These are phyloP conservation scores for Gyrodactylus salaris DNA, from an alignment of 1,140 invertebrate genomes.

Conservation along the genomic window DNA sequence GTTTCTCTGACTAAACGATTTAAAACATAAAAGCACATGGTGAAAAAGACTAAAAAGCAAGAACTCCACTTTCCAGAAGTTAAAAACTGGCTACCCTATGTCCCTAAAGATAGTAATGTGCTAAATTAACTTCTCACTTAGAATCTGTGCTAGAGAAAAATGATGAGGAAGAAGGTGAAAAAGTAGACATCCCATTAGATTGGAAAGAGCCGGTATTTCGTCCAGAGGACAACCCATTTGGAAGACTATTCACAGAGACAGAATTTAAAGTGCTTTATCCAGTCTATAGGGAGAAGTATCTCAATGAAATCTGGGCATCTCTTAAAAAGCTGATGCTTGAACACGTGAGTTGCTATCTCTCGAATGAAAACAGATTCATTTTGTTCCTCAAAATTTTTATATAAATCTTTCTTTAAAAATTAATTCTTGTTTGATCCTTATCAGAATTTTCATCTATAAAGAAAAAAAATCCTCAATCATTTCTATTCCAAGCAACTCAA, in stretches of 20 bases:
- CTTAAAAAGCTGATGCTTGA: conserved; percentile 41
- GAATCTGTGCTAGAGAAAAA: not conserved
- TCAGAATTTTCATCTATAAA: no score
- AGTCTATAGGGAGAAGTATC: conserved; percentile 75
- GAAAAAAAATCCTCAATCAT: no score
- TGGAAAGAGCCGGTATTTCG: conserved; percentile 56
- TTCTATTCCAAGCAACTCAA: conserved; percentile 47
- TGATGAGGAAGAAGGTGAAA: not conserved
- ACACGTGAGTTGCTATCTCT: conserved; percentile 18
- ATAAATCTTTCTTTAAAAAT: no score
- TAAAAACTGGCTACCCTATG: not conserved
- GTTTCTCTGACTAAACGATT: no score
- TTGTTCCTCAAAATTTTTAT: not conserved
- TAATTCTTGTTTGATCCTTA: no score
- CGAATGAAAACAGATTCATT: not conserved
- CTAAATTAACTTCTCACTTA: not conserved
- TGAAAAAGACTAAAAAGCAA: not conserved
- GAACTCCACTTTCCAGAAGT: not conserved
- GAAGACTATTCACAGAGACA: conserved; percentile 33
- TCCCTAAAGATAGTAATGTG: not conserved
- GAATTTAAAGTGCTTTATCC: conserved; percentile 46
- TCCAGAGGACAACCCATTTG: conserved; percentile 54
- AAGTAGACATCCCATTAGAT: conserved; percentile 17
- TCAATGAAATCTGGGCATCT: conserved; percentile 72
- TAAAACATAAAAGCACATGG: not conserved